Percentiles rank a stretch among this genome's conserved stretches.
Evolutionary conservation across 2,888 invertebrate genomes (phyloP).

Genomic region (Caenorhabditis sp.): DNA sequence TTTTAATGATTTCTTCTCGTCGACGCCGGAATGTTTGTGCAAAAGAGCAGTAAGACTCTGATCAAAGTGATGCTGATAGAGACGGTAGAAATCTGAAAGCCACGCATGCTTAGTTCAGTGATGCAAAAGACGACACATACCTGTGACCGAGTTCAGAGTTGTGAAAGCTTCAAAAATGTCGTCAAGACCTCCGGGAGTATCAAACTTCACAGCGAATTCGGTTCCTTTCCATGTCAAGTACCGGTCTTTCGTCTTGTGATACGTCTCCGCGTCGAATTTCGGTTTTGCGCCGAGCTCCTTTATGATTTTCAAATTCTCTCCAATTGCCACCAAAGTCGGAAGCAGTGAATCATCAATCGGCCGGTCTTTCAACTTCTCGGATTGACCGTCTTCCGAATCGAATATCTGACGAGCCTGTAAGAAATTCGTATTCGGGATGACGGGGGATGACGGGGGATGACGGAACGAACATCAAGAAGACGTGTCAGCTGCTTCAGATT

Average conservation of each 20-base stretch:
- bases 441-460: too few species aligned
- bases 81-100: conserved; percentile 54
- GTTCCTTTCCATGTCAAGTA: conserved; percentile 61
- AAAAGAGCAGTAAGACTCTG: conserved; percentile 31
- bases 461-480: conserved; percentile 20
- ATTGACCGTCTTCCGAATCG: conserved; percentile 47
- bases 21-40: conserved; percentile 12
- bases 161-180: conserved; percentile 55
- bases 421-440: too few species aligned
- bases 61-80: conserved; percentile 57
- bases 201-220: conserved; percentile 57
- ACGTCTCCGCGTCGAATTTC: conserved; percentile 52
- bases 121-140: conserved; percentile 20
- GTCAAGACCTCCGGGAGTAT: conserved; percentile 34
- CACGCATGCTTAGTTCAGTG: not conserved
- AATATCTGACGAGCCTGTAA: conserved; percentile 51
- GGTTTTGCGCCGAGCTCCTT: conserved; percentile 54
- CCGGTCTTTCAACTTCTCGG: conserved; percentile 43
- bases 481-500: conserved; percentile 49
- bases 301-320: conserved; percentile 52
- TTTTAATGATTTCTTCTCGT: conserved; percentile 41
- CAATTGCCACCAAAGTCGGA: conserved; percentile 53
- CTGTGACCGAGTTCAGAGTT: conserved; percentile 43
- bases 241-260: conserved; percentile 53
- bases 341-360: conserved; percentile 53